Conservation (phyloP, 2,113 vertebrate genomes). For the Xiphorhynchus elegans region DNA sequence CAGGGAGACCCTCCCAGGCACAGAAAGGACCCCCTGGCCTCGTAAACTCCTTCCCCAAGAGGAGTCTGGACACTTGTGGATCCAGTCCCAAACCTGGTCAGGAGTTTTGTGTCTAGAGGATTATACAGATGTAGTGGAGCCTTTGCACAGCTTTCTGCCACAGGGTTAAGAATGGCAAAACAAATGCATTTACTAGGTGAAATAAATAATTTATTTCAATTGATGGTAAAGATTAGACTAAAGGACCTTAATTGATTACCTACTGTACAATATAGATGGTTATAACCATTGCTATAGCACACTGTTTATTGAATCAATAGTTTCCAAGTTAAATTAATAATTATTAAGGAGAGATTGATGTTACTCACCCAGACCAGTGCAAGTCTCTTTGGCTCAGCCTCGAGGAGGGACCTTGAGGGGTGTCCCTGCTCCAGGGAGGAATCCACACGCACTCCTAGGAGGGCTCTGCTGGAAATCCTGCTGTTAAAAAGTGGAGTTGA, state of each 20-base stretch:
- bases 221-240: rapidly evolving
- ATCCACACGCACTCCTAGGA: background rate
- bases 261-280: background rate
- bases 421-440: background rate
- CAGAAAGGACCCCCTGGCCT: background rate
- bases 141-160: rapidly evolving
- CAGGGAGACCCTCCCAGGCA: background rate
- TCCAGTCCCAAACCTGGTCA: background rate
- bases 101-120: background rate
- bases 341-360: background rate
- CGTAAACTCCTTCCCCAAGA: background rate
- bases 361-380: background rate
- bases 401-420: background rate
- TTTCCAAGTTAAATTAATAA: background rate
- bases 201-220: rapidly evolving
- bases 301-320: rapidly evolving
- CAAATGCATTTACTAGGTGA: background rate
- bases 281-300: background rate
- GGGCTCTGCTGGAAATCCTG: background rate
- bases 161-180: background rate
- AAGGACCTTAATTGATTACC: background rate
- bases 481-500: rapidly evolving
- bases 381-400: background rate
- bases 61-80: background rate
- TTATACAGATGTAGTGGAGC: background rate